Evolutionary conservation across 2,797 vertebrate species (phyloP), one percentile per base, ranked within the genome.

Genomic region (Thaleichthys pacificus): DNA sequence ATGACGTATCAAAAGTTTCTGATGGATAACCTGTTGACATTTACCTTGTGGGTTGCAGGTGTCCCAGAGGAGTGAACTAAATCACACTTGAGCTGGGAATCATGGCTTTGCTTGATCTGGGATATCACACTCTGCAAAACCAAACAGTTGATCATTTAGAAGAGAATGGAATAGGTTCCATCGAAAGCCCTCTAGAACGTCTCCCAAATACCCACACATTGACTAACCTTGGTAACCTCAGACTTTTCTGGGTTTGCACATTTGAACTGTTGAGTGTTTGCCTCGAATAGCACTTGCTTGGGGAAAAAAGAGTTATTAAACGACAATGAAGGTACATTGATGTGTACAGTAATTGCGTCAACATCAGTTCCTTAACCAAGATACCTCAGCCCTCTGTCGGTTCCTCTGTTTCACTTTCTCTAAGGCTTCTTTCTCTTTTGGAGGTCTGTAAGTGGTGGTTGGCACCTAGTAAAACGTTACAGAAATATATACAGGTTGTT

Each of bases 231-330:
- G 30, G 88, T 87, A 75, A 80, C 84, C 21, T 88, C 80, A 74
- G 91, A 84, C 67, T 92, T 95, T 26, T 92, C 76, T 61, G 88
- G 71, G 68, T 90, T 88, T 57, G 90, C 94, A 77, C 95, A 96
- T 42, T 71, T 90, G 79, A 94, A 94, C 72, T 82, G 93, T 66
- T 88, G 85, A 68, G 81, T 57, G 64, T 94, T 97, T 15, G 95
- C 93, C 81, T 92, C 91, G 69, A 93, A 86, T 69, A 98, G 86
- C 60, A 91, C 90, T 80, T 94, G 89, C 97, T 98, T 84, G 57
- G 70, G 78, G 14, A 22, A 76, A 30, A 74, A 58, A 51, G 30
- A 15, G 19, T 21, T 2, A 8, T 28, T 30, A 21, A 62, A 19
- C n/a, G 60, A 5, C 12, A 2, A 28, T 22, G 9, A 14, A 56